Conservation (phyloP, 2,797 vertebrate species). For the Nannoperca australis region DNA sequence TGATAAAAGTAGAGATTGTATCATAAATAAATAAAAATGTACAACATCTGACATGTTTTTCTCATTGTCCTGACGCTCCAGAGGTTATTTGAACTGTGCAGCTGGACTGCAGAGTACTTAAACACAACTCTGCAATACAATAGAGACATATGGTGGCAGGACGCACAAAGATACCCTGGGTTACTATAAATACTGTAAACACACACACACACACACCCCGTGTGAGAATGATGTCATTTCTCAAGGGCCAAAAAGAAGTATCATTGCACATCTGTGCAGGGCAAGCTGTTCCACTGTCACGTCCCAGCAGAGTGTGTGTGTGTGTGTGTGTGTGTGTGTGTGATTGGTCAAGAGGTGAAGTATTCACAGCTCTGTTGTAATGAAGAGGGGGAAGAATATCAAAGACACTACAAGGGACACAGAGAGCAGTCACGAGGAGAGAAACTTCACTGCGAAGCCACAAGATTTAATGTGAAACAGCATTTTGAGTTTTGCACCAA, state of each 20-base stretch:
- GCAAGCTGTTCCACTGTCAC: conserved; percentile 1
- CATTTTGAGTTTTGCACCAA: no score
- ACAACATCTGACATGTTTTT: no score
- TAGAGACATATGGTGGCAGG: conserved; percentile 32
- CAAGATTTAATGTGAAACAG: no score
- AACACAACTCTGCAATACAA: conserved; percentile 29
- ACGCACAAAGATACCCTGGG: conserved; percentile 6
- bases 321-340: not conserved
- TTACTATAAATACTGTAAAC: conserved; percentile 50
- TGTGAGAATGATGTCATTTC: conserved; percentile 38
- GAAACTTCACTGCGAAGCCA: no score
- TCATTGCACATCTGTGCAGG: not conserved
- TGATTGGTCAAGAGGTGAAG: not conserved
- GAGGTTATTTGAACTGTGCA: not conserved
- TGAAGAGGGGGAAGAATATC: not conserved
- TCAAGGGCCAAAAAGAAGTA: conserved; percentile 7
- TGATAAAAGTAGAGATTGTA: no score
- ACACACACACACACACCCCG: not conserved
- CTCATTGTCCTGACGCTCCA: no score
- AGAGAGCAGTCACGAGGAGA: not conserved
- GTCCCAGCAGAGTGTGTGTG: conserved; percentile 18
- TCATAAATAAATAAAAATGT: no score
- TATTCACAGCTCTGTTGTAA: conserved; percentile 13
- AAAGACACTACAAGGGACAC: conserved; percentile 7
- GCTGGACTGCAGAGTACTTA: conserved; percentile 20